Evolutionary conservation across 2,797 vertebrate species (phyloP).

Genomic region (Oryzias dopingdopingensis): DNA sequence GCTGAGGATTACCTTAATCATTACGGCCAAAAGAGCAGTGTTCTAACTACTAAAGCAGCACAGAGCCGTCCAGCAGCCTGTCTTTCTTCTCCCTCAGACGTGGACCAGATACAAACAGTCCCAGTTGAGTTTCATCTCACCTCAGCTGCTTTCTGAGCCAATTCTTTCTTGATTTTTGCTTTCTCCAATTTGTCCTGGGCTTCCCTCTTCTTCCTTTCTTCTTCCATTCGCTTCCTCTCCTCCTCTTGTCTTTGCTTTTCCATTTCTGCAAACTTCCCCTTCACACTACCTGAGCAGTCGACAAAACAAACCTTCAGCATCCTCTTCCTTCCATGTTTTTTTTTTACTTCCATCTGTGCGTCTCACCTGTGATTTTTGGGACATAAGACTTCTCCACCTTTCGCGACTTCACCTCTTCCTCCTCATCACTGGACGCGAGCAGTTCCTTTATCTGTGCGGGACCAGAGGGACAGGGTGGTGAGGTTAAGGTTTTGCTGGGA

Average conservation of each 20-base stretch:
- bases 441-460: constrained; percentile 91
- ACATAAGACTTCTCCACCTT: constrained; percentile 94
- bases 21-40: constrained; percentile 41
- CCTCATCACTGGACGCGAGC: constrained; percentile 93
- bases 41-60: constrained; percentile 21
- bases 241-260: constrained; percentile 94
- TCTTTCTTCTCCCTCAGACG: constrained; percentile 7
- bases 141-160: constrained; percentile 91
- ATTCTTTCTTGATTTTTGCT: constrained; percentile 92
- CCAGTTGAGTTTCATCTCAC: constrained; percentile 66
- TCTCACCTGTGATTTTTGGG: constrained; percentile 96
- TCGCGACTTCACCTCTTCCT: constrained; percentile 84
- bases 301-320: constrained; percentile 36
- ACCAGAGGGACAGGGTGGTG: constrained; percentile 62
- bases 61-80: neutral
- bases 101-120: constrained; percentile 2
- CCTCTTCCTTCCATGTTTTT: neutral
- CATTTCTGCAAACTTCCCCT: constrained; percentile 98
- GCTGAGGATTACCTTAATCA: constrained; percentile 71
- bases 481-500: constrained; percentile 75
- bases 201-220: constrained; percentile 88
- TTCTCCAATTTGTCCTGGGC: constrained; percentile 93
- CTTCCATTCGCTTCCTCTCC: constrained; percentile 88
- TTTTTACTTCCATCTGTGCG: neutral
- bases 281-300: constrained; percentile 88